Conservation (phyloP, 2,113 vertebrate genomes). For the Megaleporinus macrocephalus region DNA sequence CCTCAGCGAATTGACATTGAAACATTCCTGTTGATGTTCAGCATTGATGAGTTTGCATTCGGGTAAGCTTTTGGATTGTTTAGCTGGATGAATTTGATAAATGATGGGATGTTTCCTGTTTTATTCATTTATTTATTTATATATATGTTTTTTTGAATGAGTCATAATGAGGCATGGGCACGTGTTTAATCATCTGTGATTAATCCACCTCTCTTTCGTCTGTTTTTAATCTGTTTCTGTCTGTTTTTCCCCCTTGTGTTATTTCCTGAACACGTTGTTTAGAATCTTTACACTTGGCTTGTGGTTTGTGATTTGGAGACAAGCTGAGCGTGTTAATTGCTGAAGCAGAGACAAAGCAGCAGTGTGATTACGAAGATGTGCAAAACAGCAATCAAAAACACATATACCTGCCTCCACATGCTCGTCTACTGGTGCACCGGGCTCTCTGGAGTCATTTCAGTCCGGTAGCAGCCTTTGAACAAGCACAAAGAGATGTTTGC, state of each 20-base stretch:
- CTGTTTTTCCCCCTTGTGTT: not conserved
- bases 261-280: constrained; percentile 9
- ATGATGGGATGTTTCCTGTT: not conserved
- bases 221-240: constrained; percentile 13
- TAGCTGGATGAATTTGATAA: constrained; percentile 23
- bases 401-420: not conserved
- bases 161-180: constrained; percentile 23
- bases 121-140: too few relatives aligned
- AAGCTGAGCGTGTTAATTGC: constrained; percentile 20
- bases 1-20: too few relatives aligned
- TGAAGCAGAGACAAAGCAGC: constrained; percentile 1
- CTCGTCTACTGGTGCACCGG: not conserved
- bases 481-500: not conserved
- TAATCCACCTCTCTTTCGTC: constrained; percentile 28
- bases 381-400: constrained; percentile 26
- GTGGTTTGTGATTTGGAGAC: not conserved
- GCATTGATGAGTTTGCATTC: too few relatives aligned
- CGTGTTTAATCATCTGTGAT: constrained; percentile 26
- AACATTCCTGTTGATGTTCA: too few relatives aligned
- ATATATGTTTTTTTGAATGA: not conserved
- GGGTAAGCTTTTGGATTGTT: constrained; percentile 9
- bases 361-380: constrained; percentile 28
- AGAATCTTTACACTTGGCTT: constrained; percentile 7
- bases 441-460: constrained; percentile 1
- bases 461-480: not conserved